Percentiles rank a stretch among this genome's conserved stretches.
phyloP scores from a whole-genome alignment of 1,140 invertebrate species.

The Hyposmocoma kahamanoa region DNA sequence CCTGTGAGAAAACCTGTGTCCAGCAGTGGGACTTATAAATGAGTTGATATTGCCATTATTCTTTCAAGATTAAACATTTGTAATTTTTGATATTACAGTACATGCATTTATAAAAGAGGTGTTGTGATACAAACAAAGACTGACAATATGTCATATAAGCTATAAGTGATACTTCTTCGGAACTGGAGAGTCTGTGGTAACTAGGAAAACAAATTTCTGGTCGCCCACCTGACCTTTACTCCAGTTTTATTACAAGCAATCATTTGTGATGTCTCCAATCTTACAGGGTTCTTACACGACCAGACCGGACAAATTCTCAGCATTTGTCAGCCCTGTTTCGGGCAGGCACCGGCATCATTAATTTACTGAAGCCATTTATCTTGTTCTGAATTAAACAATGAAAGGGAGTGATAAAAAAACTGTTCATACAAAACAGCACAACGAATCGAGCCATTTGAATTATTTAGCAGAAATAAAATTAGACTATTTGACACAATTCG shows the following conservation, averaged over 20 bases:
- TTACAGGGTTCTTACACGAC: no score
- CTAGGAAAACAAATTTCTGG: no score
- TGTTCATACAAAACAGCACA: background rate
- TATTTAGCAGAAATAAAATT: no score
- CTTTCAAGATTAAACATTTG: no score
- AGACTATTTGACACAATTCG: no score
- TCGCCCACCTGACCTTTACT: background rate
- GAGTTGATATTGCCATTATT: no score
- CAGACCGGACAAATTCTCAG: conserved; percentile 18
- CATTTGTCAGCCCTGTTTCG: conserved; percentile 25
- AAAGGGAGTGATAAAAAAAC: conserved; percentile 12
- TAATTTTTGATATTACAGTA: no score
- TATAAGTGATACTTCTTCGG: background rate
- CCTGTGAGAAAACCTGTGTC: no score
- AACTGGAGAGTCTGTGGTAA: background rate
- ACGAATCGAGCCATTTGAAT: no score
- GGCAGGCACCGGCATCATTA: conserved; percentile 25
- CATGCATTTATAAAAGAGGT: no score
- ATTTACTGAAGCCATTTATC: conserved; percentile 27
- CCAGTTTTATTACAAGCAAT: background rate
- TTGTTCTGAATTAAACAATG: conserved; percentile 25
- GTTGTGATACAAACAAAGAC: background rate
- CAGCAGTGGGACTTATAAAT: no score
- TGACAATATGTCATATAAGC: background rate
- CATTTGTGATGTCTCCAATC: background rate